These are phyloP conservation scores for Jordanella pulchra DNA, from an alignment of 2,797 vertebrate species.

Conservation along the genomic window DNA sequence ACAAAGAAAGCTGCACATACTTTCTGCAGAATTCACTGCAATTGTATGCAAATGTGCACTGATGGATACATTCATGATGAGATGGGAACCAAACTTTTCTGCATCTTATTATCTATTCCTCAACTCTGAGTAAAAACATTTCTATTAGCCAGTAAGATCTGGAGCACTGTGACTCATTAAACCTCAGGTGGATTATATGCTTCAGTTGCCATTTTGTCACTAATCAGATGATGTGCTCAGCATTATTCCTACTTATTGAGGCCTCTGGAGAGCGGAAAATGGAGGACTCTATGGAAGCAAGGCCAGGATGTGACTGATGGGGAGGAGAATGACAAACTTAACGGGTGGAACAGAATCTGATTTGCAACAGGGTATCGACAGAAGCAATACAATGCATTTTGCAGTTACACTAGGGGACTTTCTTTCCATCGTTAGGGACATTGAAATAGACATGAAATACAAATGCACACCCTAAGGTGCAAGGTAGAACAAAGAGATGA, in stretches of 20 bases:
- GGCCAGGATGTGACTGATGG: slow-evolving; percentile 41
- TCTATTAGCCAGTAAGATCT: slow-evolving; percentile 37
- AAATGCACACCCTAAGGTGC: slow-evolving; percentile 37
- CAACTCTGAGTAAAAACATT: slow-evolving; percentile 27
- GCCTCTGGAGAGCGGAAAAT: slow-evolving; percentile 72
- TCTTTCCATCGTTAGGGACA: slow-evolving; percentile 29
- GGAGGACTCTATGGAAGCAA: slow-evolving; percentile 37
- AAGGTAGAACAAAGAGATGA: slow-evolving; percentile 60
- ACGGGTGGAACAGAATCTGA: slow-evolving; percentile 21
- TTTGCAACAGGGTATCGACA: slow-evolving; percentile 4
- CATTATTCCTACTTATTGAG: slow-evolving; percentile 70
- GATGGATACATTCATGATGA: neutral
- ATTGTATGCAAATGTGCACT: neutral
- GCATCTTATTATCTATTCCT: slow-evolving; percentile 11
- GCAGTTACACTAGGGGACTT: slow-evolving; percentile 45
- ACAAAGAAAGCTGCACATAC: slow-evolving; percentile 5
- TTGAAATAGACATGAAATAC: slow-evolving; percentile 4
- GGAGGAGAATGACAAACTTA: slow-evolving; percentile 32
- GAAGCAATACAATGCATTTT: slow-evolving; percentile 3
- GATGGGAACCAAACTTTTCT: neutral
- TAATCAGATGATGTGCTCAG: slow-evolving; percentile 65
- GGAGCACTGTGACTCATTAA: slow-evolving; percentile 48
- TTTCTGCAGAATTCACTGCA: neutral
- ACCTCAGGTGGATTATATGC: slow-evolving; percentile 68
- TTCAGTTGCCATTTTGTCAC: slow-evolving; percentile 60